phyloP scores from a whole-genome alignment of 2,888 invertebrate species.

The Limenitis camilla region DNA sequence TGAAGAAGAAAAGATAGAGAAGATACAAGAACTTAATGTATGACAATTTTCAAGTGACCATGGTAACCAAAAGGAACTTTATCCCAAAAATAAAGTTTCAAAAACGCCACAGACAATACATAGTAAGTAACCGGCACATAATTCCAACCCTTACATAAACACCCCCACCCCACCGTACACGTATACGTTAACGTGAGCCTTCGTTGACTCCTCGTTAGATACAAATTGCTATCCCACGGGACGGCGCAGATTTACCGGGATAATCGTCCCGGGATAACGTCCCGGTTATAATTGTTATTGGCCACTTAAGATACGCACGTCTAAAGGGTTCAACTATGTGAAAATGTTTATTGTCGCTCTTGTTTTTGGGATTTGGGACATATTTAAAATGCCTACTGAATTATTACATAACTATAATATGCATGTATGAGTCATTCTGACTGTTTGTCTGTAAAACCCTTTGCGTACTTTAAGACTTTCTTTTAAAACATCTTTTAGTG shows the following conservation, averaged over 20 bases:
- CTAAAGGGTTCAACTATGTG: conserved; percentile 7
- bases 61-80: too few species aligned
- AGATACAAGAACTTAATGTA: not conserved
- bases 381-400: too few species aligned
- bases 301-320: conserved; percentile 17
- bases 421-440: too few species aligned
- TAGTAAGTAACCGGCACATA: conserved; percentile 3
- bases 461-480: too few species aligned
- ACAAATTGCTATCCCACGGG: conserved; percentile 22
- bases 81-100: too few species aligned
- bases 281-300: conserved; percentile 28
- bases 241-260: conserved; percentile 26
- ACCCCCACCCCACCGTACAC: conserved; percentile 27
- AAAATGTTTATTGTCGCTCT: conserved; percentile 1
- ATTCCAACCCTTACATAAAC: not conserved
- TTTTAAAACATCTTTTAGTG: too few species aligned
- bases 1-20: not conserved
- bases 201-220: conserved; percentile 57
- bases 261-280: conserved; percentile 21
- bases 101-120: too few species aligned
- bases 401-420: too few species aligned
- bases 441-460: too few species aligned
- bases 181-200: conserved; percentile 33
- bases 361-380: not conserved
- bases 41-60: too few species aligned